Conservation (phyloP, 2,113 vertebrate genomes). For the Pelecanoides urinatrix region DNA sequence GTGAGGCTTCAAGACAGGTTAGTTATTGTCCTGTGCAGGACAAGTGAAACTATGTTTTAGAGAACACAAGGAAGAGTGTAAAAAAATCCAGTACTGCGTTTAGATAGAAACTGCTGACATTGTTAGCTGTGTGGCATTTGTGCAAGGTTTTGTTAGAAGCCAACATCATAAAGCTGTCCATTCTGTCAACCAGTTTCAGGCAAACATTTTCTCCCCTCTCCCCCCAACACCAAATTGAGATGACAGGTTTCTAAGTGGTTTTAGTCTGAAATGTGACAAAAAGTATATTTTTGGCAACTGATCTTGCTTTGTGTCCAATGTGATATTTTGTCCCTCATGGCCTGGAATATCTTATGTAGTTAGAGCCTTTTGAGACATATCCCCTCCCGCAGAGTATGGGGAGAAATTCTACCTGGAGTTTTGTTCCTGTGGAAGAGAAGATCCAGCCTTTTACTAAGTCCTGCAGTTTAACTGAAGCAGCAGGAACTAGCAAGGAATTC, state of each 20-base stretch:
- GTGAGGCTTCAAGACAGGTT: not conserved
- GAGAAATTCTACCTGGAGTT: not conserved
- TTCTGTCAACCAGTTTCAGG: slow-evolving; percentile 10
- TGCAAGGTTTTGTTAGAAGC: not conserved
- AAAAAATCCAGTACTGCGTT: not conserved
- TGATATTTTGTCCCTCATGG: not conserved
- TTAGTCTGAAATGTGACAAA: slow-evolving; percentile 3
- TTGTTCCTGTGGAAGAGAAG: not conserved
- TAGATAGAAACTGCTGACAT: not conserved
- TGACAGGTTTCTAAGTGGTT: slow-evolving; percentile 18
- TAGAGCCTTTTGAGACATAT: not conserved
- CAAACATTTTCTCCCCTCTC: not conserved
- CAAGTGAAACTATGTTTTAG: not conserved
- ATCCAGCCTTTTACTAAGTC: not conserved
- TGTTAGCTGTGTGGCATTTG: not conserved
- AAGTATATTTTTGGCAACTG: not conserved
- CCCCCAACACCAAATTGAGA: not conserved
- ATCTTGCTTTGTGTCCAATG: not conserved
- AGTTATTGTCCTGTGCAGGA: not conserved
- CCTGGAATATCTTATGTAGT: not conserved
- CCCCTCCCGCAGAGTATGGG: not conserved
- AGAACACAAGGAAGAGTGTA: not conserved
- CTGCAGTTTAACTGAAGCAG: not conserved
- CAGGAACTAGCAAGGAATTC: not conserved
- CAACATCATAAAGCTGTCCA: slow-evolving; percentile 1